phyloP scores from a whole-genome alignment of 1,140 invertebrate genomes.

The Papilio machaon region DNA sequence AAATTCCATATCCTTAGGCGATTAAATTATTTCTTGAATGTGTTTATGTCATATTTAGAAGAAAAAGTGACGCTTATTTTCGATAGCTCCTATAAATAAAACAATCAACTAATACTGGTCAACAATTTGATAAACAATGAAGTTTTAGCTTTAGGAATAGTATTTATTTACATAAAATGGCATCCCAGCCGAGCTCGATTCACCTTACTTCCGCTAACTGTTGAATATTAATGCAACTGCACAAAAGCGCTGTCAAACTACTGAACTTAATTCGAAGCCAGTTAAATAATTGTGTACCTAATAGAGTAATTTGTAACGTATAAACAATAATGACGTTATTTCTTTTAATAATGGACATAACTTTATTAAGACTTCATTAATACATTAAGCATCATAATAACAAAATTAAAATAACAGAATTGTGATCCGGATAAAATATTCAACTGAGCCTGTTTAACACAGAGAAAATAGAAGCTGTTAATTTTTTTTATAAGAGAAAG shows the following conservation, averaged over 20 bases:
- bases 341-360: too few relatives aligned
- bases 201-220: slow-evolving; percentile 7
- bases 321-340: neutral
- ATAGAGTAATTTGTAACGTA: neutral
- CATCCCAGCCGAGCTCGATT: slow-evolving; percentile 7
- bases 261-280: slow-evolving; percentile 9
- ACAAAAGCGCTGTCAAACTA: slow-evolving; percentile 18
- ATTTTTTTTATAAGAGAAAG: too few relatives aligned
- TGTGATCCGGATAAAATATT: too few relatives aligned
- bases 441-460: too few relatives aligned
- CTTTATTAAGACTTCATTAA: too few relatives aligned
- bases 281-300: slow-evolving; percentile 4
- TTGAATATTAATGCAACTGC: slow-evolving; percentile 13
- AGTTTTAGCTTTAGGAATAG: neutral
- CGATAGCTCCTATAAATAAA: neutral
- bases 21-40: too few relatives aligned
- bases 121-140: neutral
- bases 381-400: too few relatives aligned
- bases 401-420: too few relatives aligned
- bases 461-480: too few relatives aligned
- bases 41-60: too few relatives aligned
- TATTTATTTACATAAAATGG: slow-evolving; percentile 13
- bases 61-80: too few relatives aligned
- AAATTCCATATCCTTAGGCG: too few relatives aligned
- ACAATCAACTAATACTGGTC: neutral